Evolutionary conservation across 2,113 vertebrate genomes (phyloP).

Genomic region (Bubo scandiacus): DNA sequence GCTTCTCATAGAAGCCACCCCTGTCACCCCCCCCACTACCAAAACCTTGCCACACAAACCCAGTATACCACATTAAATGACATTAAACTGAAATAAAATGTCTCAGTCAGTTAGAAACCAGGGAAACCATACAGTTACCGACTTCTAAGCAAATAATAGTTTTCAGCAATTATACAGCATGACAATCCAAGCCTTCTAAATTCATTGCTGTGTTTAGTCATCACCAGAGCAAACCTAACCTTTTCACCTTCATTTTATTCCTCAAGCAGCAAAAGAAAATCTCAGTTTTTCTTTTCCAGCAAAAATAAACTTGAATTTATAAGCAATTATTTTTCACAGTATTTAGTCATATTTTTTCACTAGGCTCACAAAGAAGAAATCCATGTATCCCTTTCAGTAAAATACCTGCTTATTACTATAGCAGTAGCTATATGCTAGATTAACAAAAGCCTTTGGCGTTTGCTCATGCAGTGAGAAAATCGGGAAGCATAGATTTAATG

Average conservation of each 20-base stretch:
- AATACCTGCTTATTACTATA: neutral
- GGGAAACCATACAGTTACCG: neutral
- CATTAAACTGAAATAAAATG: slow-evolving; percentile 27
- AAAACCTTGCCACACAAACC: too few species aligned
- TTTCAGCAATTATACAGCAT: neutral
- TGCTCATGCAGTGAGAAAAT: neutral
- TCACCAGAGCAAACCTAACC: neutral
- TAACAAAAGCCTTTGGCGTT: neutral
- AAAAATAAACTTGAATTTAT: neutral
- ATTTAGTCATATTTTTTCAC: neutral
- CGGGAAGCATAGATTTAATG: neutral
- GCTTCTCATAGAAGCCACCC: too few species aligned
- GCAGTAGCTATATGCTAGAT: neutral
- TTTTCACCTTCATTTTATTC: neutral
- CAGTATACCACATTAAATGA: neutral
- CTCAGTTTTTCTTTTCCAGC: neutral
- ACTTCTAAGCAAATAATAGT: neutral
- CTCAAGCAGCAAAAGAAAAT: neutral
- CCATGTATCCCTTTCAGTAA: neutral
- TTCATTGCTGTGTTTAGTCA: neutral
- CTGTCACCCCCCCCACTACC: too few species aligned
- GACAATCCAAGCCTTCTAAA: neutral
- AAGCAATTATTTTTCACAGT: neutral
- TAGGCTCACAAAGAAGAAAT: neutral
- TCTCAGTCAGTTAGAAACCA: slow-evolving; percentile 13